Evolutionary conservation across 2,888 invertebrate genomes (phyloP).

Genomic region (Lasius platythorax): DNA sequence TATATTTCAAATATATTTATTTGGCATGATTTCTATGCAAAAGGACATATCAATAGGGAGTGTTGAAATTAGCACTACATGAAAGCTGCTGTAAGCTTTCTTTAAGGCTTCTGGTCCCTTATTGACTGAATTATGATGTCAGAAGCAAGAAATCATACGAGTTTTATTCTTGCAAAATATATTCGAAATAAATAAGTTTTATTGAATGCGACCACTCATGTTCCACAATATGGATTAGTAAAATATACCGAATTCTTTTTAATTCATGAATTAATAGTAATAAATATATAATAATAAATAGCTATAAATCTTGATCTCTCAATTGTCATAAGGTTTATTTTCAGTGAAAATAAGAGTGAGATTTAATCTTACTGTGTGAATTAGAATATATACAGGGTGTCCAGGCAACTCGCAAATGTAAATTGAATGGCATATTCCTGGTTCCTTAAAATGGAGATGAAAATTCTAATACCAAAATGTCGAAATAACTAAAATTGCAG

Average conservation of each 20-base stretch:
- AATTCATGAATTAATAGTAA: too few species aligned
- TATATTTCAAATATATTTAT: slow-evolving; percentile 1
- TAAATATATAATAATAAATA: too few species aligned
- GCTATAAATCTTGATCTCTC: too few species aligned
- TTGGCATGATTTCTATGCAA: background rate
- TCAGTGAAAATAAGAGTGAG: too few species aligned
- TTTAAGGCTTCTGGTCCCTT: background rate
- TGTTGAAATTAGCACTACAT: background rate
- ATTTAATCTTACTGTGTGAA: too few species aligned
- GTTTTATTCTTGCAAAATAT: background rate
- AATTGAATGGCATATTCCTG: too few species aligned
- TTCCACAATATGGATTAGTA: background rate
- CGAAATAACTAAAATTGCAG: too few species aligned
- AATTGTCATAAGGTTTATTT: too few species aligned
- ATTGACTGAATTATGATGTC: background rate
- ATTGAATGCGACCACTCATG: background rate
- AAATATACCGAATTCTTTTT: background rate
- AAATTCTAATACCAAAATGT: too few species aligned
- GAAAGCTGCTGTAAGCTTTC: background rate
- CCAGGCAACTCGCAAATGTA: too few species aligned
- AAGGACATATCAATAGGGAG: background rate
- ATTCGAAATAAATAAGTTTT: background rate
- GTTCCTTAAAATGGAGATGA: too few species aligned
- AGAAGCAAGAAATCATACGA: background rate
- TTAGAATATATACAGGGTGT: too few species aligned